A percentile compares a stretch with the other conserved stretches of the same genome.
Evolutionary conservation across 2,888 invertebrate species (phyloP).

Genomic region (Apotomis turbidana): DNA sequence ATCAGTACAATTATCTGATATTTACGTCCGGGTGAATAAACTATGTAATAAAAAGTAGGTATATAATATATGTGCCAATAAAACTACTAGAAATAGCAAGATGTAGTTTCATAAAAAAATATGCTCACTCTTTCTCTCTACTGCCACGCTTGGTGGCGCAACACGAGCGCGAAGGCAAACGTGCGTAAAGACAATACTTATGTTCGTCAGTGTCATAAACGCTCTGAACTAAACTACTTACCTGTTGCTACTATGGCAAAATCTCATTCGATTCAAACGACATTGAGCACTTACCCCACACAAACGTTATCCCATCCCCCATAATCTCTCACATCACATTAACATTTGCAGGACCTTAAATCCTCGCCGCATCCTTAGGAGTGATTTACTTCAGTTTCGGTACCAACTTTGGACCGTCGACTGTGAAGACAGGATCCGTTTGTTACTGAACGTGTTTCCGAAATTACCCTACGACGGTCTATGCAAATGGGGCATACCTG

Average conservation of each 20-base stretch:
- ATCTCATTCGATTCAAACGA: not conserved
- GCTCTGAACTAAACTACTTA: not conserved
- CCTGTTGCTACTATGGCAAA: not conserved
- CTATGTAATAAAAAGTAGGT: too few relatives aligned
- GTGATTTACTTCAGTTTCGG: constrained; percentile 75
- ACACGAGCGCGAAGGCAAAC: too few relatives aligned
- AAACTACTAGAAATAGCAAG: too few relatives aligned
- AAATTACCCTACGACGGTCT: constrained; percentile 40
- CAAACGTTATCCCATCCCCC: not conserved
- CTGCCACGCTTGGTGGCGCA: too few relatives aligned
- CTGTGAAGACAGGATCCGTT: constrained; percentile 46
- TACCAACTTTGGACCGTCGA: constrained; percentile 55
- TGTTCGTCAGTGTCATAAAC: too few relatives aligned
- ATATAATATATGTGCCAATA: too few relatives aligned
- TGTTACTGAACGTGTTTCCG: constrained; percentile 46
- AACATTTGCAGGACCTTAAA: constrained; percentile 60
- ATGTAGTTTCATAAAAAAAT: too few relatives aligned
- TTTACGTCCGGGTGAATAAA: too few relatives aligned
- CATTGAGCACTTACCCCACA: not conserved
- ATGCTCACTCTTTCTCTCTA: too few relatives aligned
- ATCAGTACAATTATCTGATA: too few relatives aligned
- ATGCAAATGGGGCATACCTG: constrained; percentile 44
- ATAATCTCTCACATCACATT: constrained; percentile 39
- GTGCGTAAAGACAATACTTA: too few relatives aligned
- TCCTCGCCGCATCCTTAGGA: constrained; percentile 62